Percentiles rank a stretch among this genome's conserved stretches.
Evolutionary conservation across 2,113 vertebrate genomes (phyloP).

Genomic region (Scortum barcoo): DNA sequence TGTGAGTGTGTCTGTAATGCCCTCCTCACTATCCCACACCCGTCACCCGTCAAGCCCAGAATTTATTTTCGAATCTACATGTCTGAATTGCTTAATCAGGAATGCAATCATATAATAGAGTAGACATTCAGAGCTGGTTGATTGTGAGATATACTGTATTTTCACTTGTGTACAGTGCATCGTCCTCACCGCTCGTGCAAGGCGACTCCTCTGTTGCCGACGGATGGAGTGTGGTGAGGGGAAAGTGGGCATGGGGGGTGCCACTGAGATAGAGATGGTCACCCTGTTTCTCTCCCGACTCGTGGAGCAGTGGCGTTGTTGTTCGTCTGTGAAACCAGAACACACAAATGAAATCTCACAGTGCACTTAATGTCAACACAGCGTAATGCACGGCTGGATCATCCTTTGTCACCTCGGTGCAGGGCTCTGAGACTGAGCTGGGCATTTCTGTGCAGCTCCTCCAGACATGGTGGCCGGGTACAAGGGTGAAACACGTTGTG

Average conservation of each 20-base stretch:
- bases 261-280: constrained; percentile 87
- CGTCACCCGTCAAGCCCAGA: background rate
- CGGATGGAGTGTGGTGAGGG: constrained; percentile 90
- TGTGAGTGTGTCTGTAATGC: background rate
- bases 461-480: constrained; percentile 91
- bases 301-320: constrained; percentile 79
- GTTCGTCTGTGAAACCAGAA: constrained; percentile 65
- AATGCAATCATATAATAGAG: background rate
- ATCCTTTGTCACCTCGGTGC: constrained; percentile 86
- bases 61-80: background rate
- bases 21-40: background rate
- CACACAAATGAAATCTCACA: background rate
- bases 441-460: constrained; percentile 93
- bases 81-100: constrained; percentile 3
- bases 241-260: constrained; percentile 92
- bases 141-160: background rate
- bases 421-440: constrained; percentile 92
- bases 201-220: constrained; percentile 89
- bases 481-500: constrained; percentile 93
- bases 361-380: background rate
- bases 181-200: constrained; percentile 88
- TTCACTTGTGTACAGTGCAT: background rate
- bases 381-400: background rate
- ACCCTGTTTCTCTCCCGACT: constrained; percentile 89
- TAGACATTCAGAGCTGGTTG: background rate